Conservation (phyloP, 1,140 invertebrate species). For the Drosophila lacertosa region DNA sequence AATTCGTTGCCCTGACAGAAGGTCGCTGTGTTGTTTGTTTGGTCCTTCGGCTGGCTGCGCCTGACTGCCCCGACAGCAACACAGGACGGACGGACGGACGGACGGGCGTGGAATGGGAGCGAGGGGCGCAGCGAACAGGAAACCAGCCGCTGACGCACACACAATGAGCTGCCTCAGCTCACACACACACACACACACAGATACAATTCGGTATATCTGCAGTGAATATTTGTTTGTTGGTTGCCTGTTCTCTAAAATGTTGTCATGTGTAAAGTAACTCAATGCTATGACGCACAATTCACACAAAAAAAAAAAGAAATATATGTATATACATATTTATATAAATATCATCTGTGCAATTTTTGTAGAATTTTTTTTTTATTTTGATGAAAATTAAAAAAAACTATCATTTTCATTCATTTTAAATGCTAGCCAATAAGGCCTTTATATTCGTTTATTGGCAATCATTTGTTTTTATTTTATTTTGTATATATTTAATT, state of each 20-base stretch:
- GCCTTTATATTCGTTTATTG: too few relatives aligned
- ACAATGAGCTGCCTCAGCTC: not conserved
- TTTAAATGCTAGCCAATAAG: too few relatives aligned
- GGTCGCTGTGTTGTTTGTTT: not conserved
- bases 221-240: constrained; percentile 20
- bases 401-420: too few relatives aligned
- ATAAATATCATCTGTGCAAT: too few relatives aligned
- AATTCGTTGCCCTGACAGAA: not conserved
- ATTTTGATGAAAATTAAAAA: too few relatives aligned
- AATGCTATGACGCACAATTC: constrained; percentile 30
- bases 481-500: too few relatives aligned
- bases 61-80: constrained; percentile 7
- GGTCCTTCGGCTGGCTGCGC: constrained; percentile 23
- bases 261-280: constrained; percentile 18
- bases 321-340: too few relatives aligned
- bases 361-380: too few relatives aligned
- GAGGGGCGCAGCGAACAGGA: constrained; percentile 4
- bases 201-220: not conserved
- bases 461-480: too few relatives aligned
- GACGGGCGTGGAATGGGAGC: not conserved
- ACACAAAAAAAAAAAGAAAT: too few relatives aligned
- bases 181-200: constrained; percentile 6
- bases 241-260: constrained; percentile 10
- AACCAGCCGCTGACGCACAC: constrained; percentile 30
- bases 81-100: too few relatives aligned